These are phyloP conservation scores for Pteromalus puparum DNA, from an alignment of 1,140 invertebrate genomes.

Conservation along the genomic window DNA sequence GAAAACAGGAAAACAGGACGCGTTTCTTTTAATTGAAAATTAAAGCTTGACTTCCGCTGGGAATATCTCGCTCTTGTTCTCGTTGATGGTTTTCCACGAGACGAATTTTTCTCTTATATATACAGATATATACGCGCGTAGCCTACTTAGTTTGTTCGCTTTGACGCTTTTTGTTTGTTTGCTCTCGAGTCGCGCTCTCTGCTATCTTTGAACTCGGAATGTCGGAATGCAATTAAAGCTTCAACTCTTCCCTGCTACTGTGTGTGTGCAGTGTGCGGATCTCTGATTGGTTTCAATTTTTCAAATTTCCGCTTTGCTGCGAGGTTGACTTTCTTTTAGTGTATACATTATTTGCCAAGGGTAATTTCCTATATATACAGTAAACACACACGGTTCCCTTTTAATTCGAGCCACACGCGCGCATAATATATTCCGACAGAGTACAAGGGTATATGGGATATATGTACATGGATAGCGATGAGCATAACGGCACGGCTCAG, in stretches of 20 bases:
- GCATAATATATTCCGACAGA: no score
- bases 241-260: no score
- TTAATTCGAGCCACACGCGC: no score
- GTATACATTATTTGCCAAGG: no score
- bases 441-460: no score
- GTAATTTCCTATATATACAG: no score
- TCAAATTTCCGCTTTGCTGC: background rate
- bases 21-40: slow-evolving; percentile 7
- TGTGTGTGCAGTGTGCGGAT: background rate
- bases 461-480: no score
- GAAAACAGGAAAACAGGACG: background rate
- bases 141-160: background rate
- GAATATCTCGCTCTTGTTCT: background rate
- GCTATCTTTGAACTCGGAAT: background rate
- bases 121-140: background rate
- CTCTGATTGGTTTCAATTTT: background rate
- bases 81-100: background rate
- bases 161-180: background rate
- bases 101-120: background rate
- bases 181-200: background rate
- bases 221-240: slow-evolving; percentile 4
- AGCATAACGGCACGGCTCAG: background rate
- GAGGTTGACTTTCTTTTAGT: no score
- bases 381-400: no score
- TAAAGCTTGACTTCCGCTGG: background rate